These are phyloP conservation scores for Palythoa grandis DNA, from an alignment of 92 coral and sea anemone genomes.

Conservation along the genomic window DNA sequence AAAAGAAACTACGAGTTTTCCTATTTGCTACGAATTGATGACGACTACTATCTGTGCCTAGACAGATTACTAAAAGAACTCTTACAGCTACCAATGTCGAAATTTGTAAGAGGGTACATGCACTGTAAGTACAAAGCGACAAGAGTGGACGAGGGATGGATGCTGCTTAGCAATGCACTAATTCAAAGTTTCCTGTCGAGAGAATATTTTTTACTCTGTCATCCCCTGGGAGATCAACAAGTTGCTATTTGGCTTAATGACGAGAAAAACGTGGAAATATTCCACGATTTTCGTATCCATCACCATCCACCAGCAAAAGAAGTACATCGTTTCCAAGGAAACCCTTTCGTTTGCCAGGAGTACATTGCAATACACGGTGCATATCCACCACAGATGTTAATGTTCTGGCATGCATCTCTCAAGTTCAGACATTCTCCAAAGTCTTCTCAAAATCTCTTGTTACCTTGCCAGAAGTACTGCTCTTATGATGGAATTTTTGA, in stretches of 20 bases:
- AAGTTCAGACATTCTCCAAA: not conserved
- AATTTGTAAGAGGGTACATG: conserved; percentile 32
- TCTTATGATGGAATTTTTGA: conserved; percentile 19
- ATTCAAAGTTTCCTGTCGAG: conserved; percentile 32
- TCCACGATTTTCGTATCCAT: conserved; percentile 40
- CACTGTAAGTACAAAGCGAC: conserved; percentile 35
- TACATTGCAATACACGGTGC: conserved; percentile 36
- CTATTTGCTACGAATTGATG: conserved; percentile 28
- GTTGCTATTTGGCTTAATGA: conserved; percentile 35
- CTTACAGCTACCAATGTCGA: not conserved
- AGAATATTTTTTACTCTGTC: conserved; percentile 19
- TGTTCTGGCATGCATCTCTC: conserved; percentile 31
- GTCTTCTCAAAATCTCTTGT: not conserved
- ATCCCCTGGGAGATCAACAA: conserved; percentile 32
- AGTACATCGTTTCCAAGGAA: not conserved
- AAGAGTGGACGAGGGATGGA: conserved; percentile 41
- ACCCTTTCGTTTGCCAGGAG: conserved; percentile 28
- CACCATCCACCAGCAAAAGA: conserved; percentile 40
- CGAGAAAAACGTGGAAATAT: conserved; percentile 25
- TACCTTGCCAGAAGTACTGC: conserved; percentile 29
- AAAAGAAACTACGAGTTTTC: conserved; percentile 14
- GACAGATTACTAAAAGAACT: conserved; percentile 30
- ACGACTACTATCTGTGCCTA: conserved; percentile 26
- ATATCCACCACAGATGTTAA: conserved; percentile 14
- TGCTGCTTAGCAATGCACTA: conserved; percentile 22